These are phyloP conservation scores for Stenodema calcarata DNA, from an alignment of 2,888 invertebrate species.

Conservation along the genomic window DNA sequence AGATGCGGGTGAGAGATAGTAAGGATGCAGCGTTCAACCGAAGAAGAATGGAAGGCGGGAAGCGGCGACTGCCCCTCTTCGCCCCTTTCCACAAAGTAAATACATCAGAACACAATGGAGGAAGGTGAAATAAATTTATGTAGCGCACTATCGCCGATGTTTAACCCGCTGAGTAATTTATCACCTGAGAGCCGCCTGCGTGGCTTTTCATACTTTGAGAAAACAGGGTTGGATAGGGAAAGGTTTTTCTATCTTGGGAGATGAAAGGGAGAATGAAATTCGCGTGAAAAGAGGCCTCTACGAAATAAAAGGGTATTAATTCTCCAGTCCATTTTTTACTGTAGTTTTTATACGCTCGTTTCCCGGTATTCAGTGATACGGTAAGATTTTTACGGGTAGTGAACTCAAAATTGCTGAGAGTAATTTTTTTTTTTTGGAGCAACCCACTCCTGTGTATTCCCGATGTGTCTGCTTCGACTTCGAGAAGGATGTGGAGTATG, in stretches of 20 bases:
- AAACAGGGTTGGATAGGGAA: not conserved
- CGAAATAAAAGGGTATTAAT: not conserved
- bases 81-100: not conserved
- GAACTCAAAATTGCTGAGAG: not conserved
- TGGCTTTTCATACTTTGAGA: constrained; percentile 5
- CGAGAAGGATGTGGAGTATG: no score
- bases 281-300: not conserved
- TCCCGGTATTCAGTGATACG: not conserved
- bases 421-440: not conserved
- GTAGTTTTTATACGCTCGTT: not conserved
- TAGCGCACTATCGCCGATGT: constrained; percentile 21
- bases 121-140: constrained; percentile 11
- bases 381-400: not conserved
- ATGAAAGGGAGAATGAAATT: not conserved
- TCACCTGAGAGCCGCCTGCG: constrained; percentile 13
- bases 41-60: not conserved
- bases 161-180: constrained; percentile 19
- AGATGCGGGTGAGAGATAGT: not conserved
- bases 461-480: no score
- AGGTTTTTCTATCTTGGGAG: not conserved
- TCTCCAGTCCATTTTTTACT: not conserved
- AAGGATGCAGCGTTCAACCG: not conserved
- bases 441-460: no score
- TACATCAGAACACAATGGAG: not conserved
- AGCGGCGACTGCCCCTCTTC: not conserved